Evolutionary conservation across 2,797 vertebrate genomes (phyloP).

Genomic region (Tauraco hartlaubi): DNA sequence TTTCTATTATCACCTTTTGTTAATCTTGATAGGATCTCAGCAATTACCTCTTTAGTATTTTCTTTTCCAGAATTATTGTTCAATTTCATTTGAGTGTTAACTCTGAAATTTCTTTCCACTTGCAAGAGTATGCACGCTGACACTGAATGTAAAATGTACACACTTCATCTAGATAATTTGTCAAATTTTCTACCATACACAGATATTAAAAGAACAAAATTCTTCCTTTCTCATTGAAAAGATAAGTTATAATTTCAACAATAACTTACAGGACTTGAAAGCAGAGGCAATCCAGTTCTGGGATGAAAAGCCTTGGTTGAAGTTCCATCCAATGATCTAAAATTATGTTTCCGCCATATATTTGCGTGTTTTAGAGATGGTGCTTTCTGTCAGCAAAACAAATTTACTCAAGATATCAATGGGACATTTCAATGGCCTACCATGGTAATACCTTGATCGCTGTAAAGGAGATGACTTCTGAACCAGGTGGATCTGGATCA

Average conservation of each 20-base stretch:
- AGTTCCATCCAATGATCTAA: constrained; percentile 91
- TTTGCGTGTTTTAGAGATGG: constrained; percentile 87
- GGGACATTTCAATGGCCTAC: background rate
- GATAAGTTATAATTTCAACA: background rate
- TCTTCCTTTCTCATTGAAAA: background rate
- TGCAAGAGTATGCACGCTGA: background rate
- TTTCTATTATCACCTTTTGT: background rate
- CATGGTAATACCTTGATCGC: background rate
- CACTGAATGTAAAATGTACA: background rate
- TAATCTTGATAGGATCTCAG: background rate
- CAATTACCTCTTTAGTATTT: background rate
- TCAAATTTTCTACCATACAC: background rate
- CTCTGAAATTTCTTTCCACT: background rate
- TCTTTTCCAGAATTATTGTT: background rate
- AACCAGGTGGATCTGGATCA: background rate
- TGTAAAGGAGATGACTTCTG: background rate
- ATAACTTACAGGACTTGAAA: constrained; percentile 95
- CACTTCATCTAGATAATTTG: background rate
- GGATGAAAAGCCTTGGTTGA: constrained; percentile 97
- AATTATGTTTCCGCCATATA: constrained; percentile 91
- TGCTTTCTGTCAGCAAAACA: constrained; percentile 81
- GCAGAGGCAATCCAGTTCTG: constrained; percentile 95
- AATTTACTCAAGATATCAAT: background rate
- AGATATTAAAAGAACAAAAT: background rate
- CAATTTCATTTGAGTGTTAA: background rate